Base-by-base conservation (phyloP, 2,888 invertebrate species). In the Cantharis rustica region DNA sequence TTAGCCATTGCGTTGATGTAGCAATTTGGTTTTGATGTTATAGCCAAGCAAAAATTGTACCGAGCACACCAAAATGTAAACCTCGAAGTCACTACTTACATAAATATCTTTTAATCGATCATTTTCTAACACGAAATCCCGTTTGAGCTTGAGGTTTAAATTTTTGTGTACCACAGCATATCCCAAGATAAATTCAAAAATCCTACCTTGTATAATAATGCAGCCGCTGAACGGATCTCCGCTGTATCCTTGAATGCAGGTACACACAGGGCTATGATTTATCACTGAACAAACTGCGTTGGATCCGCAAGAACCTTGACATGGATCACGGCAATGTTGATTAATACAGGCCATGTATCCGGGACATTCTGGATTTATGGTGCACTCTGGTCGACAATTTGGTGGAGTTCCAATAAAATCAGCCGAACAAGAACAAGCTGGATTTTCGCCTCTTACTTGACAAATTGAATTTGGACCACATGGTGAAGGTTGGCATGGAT, bases 401-500 rank as follows among this genome's bases (percentile, higher is more conserved):
- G 92, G 92, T 13, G 93, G 93, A 78, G 89, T 89, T 78, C 93
- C 93, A 20, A 89, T 86, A 82, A 90, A 92, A 76, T 88, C 89
- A 1, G 90, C 90, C 68, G 91, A 86, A 81, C 93, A 93, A 13
- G 91, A 89, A 83, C 93, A 92, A 31, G 90, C 87, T 0, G 90
- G 90, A 81, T 89, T 89, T 11, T 86, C 88, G 78, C 90, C 92
- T 64, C 92, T 86, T 84, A 92, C 91, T 84, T 93, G 92, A 87
- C 95, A 95, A 85, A 92, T 91, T 85, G 94, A 94, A 84, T 94
- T 94, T 64, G 94, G 93, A 61, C 95, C 95, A 85, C 95, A 95
- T n/a, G 94, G 94, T 62, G 94, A 93, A 69, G 94, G 94, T 68
- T 90, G 86, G 84, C 95, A 95, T 16, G 94, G 93, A 92, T 79